Evolutionary conservation across 2,113 vertebrate species (phyloP), one percentile per base, ranked within the genome.

Genomic region (Corythornis cristatus): DNA sequence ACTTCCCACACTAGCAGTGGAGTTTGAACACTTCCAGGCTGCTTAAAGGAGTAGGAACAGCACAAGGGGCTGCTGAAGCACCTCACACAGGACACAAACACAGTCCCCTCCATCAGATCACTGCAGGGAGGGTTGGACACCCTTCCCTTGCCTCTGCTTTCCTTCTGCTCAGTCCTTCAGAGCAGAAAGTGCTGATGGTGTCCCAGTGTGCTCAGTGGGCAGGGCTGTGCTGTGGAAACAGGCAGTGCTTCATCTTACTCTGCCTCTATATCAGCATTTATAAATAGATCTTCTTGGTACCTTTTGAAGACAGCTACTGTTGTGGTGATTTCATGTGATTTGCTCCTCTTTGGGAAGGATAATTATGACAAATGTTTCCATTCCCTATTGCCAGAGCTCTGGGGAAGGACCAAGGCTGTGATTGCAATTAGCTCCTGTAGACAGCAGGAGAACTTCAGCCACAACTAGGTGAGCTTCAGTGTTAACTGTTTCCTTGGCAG

Each of bases 301-400:
- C 54, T 66, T 84, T 76, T 79, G 29, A 75, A 62, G 91, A 92
- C 67, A 82, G 71, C 46, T 67, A 80, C 51, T 54, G 25, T 89
- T 95, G 92, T 80, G 66, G 89, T 90, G 91, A 76, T 92, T 94
- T 94, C 89, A 81, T 92, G 79, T 95, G 74, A 84, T 87, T 95
- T 95, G 66, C 0, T 0, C 71, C 92, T 83, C 89, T 87, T 84
- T 78, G 82, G 89, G 91, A 83, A 62, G 67, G 74, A 64, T 96
- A 95, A 94, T 95, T 96, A 94, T 90, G 93, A 96, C 76, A 93
- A 93, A 93, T 95, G 84, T 83, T 94, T 84, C 83, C 54, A 96
- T 95, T 83, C 87, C 84, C 54, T 76, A 43, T 86, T 61, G 76
- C 73, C 84, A 50, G 83, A 87, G 77, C 90, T 94, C 92, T 94